These are phyloP conservation scores for Tetrao urogallus DNA, from an alignment of 2,113 vertebrate species.

Conservation along the genomic window DNA sequence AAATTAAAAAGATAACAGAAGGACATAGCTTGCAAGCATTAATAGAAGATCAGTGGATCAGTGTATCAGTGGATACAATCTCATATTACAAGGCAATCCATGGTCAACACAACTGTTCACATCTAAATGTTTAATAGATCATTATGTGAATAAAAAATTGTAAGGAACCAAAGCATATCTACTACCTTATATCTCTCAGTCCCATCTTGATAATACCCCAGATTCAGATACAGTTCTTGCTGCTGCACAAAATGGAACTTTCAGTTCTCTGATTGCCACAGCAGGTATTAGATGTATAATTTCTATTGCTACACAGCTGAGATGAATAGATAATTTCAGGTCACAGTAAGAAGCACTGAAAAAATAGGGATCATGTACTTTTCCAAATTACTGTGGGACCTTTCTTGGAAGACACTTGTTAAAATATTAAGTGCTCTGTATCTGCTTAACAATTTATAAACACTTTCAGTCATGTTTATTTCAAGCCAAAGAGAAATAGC, in stretches of 20 bases:
- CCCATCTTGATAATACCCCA: background rate
- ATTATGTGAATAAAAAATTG: background rate
- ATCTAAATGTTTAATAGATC: background rate
- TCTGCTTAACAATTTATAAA: conserved; percentile 35
- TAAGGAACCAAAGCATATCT: background rate
- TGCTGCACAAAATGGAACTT: background rate
- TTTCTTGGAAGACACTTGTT: background rate
- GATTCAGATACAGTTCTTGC: background rate
- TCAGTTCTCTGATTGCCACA: background rate
- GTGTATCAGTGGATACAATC: background rate
- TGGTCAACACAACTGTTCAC: background rate
- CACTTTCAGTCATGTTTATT: background rate
- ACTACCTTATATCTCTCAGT: background rate
- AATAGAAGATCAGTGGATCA: background rate
- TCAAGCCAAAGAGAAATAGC: background rate
- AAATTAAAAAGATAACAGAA: background rate
- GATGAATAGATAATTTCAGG: background rate
- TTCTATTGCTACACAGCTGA: background rate
- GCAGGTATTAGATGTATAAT: background rate
- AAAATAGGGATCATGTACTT: background rate
- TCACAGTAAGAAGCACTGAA: background rate
- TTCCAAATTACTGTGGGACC: background rate
- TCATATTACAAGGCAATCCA: background rate
- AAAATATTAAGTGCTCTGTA: conserved; percentile 27
- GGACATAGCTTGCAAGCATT: background rate